phyloP scores from a whole-genome alignment of 2,797 vertebrate species.

The Rhinella marina region DNA sequence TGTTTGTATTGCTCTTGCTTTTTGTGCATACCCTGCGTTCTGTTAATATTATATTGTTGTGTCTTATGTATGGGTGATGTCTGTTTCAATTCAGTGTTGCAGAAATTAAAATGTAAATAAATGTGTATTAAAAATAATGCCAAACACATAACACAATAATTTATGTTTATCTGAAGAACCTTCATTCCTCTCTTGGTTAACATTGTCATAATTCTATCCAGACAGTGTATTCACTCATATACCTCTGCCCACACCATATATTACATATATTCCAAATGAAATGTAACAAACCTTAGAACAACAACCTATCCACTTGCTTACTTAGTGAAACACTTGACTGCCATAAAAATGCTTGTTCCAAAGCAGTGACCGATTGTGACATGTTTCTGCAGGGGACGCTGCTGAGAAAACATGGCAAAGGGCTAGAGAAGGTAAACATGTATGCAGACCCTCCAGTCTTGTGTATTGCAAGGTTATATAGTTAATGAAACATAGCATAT shows the following conservation, averaged over 20 bases:
- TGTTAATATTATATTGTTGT: constrained; percentile 53
- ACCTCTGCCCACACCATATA: neutral
- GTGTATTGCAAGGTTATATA: constrained; percentile 48
- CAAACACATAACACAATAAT: neutral
- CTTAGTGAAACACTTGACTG: constrained; percentile 33
- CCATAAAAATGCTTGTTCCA: constrained; percentile 36
- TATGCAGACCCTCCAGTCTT: constrained; percentile 40
- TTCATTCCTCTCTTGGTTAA: neutral
- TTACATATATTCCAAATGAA: neutral
- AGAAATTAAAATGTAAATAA: neutral
- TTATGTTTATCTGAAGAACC: neutral
- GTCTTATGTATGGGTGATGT: constrained; percentile 48
- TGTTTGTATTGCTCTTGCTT: constrained; percentile 58
- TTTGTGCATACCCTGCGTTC: constrained; percentile 54
- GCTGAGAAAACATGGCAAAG: constrained; percentile 85
- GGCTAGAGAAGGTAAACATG: constrained; percentile 80
- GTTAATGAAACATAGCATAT: constrained; percentile 24
- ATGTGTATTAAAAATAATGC: neutral
- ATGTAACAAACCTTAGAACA: neutral
- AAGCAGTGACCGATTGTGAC: constrained; percentile 69
- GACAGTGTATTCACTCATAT: neutral
- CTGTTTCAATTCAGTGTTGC: constrained; percentile 35
- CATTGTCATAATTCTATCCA: neutral
- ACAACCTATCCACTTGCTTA: neutral
- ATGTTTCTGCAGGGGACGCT: constrained; percentile 81